Conservation (phyloP, 2,113 vertebrate species). For the Thunnus thynnus region DNA sequence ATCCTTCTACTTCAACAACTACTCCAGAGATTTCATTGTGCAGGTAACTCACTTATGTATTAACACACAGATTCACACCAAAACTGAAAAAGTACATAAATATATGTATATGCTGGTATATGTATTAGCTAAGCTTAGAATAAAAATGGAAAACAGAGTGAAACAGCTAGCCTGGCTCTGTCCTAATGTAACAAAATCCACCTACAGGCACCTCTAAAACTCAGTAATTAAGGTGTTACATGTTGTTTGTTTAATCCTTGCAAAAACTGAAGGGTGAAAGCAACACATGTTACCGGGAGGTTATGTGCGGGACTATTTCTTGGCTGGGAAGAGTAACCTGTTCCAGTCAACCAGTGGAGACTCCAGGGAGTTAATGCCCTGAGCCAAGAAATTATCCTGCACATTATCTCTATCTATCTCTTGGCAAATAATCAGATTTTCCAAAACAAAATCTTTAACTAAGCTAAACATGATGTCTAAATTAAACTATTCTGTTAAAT, state of each 20-base stretch:
- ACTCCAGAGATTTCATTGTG: slow-evolving; percentile 92
- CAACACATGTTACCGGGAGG: neutral
- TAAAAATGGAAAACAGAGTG: too few species aligned
- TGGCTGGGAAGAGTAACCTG: too few species aligned
- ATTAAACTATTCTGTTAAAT: neutral
- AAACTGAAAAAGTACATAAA: neutral
- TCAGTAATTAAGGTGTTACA: too few species aligned
- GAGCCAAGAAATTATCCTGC: neutral
- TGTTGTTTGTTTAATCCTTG: too few species aligned
- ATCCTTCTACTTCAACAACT: slow-evolving; percentile 91
- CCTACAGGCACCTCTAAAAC: neutral
- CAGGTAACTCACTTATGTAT: slow-evolving; percentile 84
- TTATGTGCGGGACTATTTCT: neutral
- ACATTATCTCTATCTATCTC: neutral
- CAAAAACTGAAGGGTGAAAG: neutral
- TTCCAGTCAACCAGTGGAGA: too few species aligned
- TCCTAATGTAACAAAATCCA: neutral
- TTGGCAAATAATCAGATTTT: neutral
- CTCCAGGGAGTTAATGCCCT: too few species aligned
- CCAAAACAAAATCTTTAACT: neutral
- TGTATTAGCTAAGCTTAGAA: too few species aligned
- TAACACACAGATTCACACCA: neutral
- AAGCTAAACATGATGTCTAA: neutral
- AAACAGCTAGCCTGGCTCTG: too few species aligned
- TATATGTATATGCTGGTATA: too few species aligned